These are phyloP conservation scores for Chlorodrepanis virens DNA, from an alignment of 2,113 vertebrate genomes.

Conservation along the genomic window DNA sequence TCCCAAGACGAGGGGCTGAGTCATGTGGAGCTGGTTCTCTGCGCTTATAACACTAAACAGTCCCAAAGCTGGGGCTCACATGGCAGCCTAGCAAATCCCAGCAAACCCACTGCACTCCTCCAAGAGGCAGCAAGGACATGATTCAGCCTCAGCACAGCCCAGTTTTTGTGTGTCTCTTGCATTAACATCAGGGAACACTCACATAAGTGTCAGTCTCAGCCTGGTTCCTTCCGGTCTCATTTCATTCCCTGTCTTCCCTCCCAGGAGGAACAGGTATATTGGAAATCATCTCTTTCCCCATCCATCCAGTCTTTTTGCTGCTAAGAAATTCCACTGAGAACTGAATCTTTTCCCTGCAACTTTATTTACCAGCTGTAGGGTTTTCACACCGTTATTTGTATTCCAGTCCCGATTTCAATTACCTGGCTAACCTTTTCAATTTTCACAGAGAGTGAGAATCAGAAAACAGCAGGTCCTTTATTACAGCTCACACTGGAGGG, in stretches of 20 bases:
- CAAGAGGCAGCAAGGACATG: neutral
- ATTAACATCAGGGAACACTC: neutral
- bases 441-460: constrained; percentile 58
- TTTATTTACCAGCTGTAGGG: constrained; percentile 18
- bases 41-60: neutral
- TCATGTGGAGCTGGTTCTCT: neutral
- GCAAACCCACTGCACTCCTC: neutral
- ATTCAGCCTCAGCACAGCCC: neutral
- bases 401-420: constrained; percentile 69
- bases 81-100: neutral
- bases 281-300: neutral
- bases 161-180: neutral
- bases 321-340: constrained; percentile 2
- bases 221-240: neutral
- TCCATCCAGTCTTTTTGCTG: neutral
- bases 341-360: neutral
- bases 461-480: constrained; percentile 53
- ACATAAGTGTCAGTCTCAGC: neutral
- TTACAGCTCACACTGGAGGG: neutral
- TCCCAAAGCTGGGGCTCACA: neutral
- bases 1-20: neutral
- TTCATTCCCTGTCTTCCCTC: neutral
- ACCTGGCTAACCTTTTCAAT: constrained; percentile 66
- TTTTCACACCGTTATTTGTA: constrained; percentile 26
- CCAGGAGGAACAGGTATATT: neutral